Percentiles rank a stretch among this genome's conserved stretches.
These are phyloP conservation scores for Lasioglossum albipes DNA, from an alignment of 1,140 invertebrate genomes.

Conservation along the genomic window DNA sequence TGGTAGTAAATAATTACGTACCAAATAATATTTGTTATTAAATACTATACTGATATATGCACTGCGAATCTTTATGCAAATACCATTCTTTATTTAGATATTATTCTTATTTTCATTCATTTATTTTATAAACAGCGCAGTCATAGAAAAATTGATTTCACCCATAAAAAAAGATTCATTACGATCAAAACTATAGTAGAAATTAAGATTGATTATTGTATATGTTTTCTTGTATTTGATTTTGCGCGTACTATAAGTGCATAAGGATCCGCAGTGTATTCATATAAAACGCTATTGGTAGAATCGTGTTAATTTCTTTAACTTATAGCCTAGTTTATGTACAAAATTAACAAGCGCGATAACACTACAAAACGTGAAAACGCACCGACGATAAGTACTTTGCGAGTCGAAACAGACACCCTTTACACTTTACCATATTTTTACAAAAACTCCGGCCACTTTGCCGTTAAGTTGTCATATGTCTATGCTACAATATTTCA, in stretches of 20 bases:
- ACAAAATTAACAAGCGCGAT: slow-evolving; percentile 72
- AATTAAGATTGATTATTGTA: no score
- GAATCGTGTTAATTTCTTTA: slow-evolving; percentile 66
- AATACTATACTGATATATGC: slow-evolving; percentile 69
- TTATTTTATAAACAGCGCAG: no score
- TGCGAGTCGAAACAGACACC: slow-evolving; percentile 2
- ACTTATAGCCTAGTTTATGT: slow-evolving; percentile 66
- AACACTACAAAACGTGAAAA: slow-evolving; percentile 27
- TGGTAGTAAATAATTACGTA: slow-evolving; percentile 70
- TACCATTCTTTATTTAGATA: no score
- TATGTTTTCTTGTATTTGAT: no score
- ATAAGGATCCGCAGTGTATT: no score
- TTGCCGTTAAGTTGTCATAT: slow-evolving; percentile 26
- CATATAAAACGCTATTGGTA: slow-evolving; percentile 72
- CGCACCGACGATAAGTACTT: not conserved
- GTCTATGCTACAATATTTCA: slow-evolving; percentile 21
- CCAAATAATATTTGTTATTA: slow-evolving; percentile 64
- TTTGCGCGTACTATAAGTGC: no score
- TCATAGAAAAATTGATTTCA: no score
- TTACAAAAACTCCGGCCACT: not conserved
- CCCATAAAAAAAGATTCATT: no score
- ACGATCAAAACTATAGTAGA: no score
- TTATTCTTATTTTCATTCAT: no score
- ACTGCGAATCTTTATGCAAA: no score
- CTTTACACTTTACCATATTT: slow-evolving; percentile 4